Percentiles rank a stretch among this genome's conserved stretches.
Evolutionary conservation across 2,113 vertebrate genomes (phyloP).

Genomic region (Sturnira hondurensis): DNA sequence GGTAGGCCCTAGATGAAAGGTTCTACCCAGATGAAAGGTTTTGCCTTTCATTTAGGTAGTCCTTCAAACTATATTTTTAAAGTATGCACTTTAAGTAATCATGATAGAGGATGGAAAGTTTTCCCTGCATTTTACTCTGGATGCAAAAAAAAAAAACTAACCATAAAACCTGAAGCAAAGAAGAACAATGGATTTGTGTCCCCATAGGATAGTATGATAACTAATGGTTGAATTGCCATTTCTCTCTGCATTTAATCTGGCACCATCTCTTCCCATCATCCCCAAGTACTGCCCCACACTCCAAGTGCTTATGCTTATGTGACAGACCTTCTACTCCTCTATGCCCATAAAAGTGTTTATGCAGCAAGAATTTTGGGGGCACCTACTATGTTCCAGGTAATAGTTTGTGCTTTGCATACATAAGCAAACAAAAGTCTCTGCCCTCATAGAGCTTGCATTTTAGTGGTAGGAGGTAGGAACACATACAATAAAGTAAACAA

Average conservation of each 20-base stretch:
- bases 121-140: not conserved
- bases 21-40: not conserved
- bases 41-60: not conserved
- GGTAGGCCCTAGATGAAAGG: not conserved
- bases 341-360: not conserved
- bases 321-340: not conserved
- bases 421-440: not conserved
- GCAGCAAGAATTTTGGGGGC: not conserved
- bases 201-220: not conserved
- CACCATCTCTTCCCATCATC: not conserved
- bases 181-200: not conserved
- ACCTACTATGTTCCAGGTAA: not conserved
- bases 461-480: not conserved
- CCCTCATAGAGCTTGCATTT: not conserved
- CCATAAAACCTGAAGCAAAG: not conserved
- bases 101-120: not conserved
- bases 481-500: not conserved
- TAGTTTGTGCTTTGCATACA: not conserved
- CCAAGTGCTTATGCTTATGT: not conserved
- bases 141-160: slow-evolving; percentile 15
- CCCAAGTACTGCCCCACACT: not conserved
- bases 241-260: slow-evolving; percentile 5
- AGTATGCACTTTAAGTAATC: not conserved
- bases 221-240: not conserved
- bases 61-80: not conserved